A percentile compares a stretch with the other conserved stretches of the same genome.
Conservation (phyloP, 2,113 vertebrate genomes). For the Pelmatolapia mariae region DNA sequence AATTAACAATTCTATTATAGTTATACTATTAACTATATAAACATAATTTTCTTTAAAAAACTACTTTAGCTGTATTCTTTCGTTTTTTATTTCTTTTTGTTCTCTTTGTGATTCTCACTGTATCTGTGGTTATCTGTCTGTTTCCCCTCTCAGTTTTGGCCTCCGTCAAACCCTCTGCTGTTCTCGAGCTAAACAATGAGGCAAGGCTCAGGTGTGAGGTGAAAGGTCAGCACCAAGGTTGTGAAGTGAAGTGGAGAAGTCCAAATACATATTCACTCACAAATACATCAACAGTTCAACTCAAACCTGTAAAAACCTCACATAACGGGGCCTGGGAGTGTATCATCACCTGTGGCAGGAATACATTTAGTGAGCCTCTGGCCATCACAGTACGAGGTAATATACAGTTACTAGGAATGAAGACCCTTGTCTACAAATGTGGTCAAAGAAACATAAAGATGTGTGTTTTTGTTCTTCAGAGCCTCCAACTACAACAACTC, state of each 20-base stretch:
- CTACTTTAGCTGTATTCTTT: neutral
- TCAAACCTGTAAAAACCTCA: neutral
- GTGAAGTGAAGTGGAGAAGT: neutral
- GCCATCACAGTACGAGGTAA: constrained; percentile 29
- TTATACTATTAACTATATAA: fast-evolving
- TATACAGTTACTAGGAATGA: neutral
- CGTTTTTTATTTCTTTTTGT: neutral
- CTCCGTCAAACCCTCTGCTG: neutral
- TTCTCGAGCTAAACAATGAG: neutral
- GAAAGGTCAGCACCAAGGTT: fast-evolving
- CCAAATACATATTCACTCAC: fast-evolving
- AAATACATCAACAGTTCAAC: fast-evolving
- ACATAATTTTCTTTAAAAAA: neutral
- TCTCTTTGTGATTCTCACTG: neutral
- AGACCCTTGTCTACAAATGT: neutral
- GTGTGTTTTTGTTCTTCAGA: neutral
- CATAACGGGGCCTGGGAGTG: constrained; percentile 44
- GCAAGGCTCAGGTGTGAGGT: constrained; percentile 36
- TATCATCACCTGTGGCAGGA: neutral
- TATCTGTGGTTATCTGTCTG: fast-evolving
- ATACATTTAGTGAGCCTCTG: fast-evolving
- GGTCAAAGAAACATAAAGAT: fast-evolving
- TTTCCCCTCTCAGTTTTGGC: neutral
- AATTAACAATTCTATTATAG: neutral
- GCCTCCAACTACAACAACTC: neutral